Conservation (phyloP, 1,140 invertebrate genomes). For the Agrilus planipennis region DNA sequence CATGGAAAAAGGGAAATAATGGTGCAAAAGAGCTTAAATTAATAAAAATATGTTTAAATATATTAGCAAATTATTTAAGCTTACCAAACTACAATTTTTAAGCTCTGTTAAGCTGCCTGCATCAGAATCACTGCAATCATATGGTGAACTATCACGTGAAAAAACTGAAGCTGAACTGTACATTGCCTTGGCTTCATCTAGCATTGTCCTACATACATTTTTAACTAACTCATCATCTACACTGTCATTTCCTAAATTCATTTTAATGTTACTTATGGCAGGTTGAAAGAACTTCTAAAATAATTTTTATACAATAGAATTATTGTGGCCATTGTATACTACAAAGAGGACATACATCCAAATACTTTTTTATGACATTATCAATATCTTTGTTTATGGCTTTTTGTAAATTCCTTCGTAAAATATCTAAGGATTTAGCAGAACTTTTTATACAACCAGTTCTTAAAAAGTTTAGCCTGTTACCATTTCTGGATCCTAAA, state of each 20-base stretch:
- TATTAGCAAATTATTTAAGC: too few species aligned
- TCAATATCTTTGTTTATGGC: conserved; percentile 68
- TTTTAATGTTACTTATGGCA: conserved; percentile 63
- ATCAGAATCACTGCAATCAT: conserved; percentile 41
- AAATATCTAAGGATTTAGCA: conserved; percentile 58
- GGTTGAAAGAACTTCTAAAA: conserved; percentile 64
- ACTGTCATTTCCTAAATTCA: conserved; percentile 59
- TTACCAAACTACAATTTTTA: too few species aligned
- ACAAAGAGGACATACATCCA: conserved; percentile 44
- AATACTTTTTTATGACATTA: conserved; percentile 59
- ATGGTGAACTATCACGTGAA: conserved; percentile 35
- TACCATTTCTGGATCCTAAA: conserved; percentile 35
- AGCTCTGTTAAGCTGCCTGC: conserved; percentile 9
- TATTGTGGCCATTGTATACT: conserved; percentile 6
- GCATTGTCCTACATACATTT: conserved; percentile 59
- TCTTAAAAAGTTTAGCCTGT: conserved; percentile 33
- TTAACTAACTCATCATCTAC: conserved; percentile 63
- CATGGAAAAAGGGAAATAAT: neutral
- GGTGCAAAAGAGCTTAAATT: too few species aligned
- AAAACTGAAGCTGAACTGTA: conserved; percentile 38
- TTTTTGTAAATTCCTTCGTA: conserved; percentile 61
- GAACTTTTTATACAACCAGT: conserved; percentile 39
- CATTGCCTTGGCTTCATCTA: conserved; percentile 65
- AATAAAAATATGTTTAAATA: too few species aligned
- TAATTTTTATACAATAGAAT: neutral